Evolutionary conservation across 2,113 vertebrate genomes (phyloP).

Genomic region (Casuarius casuarius): DNA sequence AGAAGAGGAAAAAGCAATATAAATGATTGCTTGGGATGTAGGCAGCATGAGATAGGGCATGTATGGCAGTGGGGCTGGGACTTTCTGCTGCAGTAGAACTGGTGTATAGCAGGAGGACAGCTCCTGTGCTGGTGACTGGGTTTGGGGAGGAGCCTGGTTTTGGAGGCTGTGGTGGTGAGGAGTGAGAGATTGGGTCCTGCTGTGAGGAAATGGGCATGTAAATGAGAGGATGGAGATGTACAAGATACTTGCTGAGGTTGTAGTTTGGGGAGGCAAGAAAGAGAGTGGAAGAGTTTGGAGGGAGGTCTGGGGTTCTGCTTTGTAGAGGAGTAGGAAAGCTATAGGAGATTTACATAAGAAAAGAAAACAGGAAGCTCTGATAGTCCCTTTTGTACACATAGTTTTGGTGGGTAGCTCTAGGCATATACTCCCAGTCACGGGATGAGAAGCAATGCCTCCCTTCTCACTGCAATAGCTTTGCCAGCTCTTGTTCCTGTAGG

Average conservation of each 20-base stretch:
- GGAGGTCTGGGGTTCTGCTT: background rate
- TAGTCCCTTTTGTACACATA: background rate
- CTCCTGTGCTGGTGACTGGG: background rate
- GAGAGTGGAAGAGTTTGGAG: background rate
- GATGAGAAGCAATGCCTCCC: background rate
- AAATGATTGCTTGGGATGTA: background rate
- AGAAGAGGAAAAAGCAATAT: background rate
- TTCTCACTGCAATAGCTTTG: background rate
- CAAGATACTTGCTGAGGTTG: background rate
- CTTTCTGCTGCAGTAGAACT: rapidly evolving
- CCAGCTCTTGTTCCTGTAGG: background rate
- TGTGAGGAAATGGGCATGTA: background rate
- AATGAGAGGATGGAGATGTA: background rate
- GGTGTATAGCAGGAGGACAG: background rate
- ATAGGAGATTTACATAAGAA: background rate
- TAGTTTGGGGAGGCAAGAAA: background rate
- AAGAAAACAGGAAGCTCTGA: rapidly evolving
- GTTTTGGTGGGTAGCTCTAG: background rate
- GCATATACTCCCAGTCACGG: background rate
- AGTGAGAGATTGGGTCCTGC: background rate
- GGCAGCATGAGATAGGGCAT: background rate
- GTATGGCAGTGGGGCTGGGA: background rate
- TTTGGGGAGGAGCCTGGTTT: background rate
- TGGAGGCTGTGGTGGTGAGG: background rate
- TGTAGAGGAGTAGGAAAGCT: background rate